Base-by-base conservation (phyloP, 2,797 vertebrate species). In the Tokudaia tokunoshimensis region DNA sequence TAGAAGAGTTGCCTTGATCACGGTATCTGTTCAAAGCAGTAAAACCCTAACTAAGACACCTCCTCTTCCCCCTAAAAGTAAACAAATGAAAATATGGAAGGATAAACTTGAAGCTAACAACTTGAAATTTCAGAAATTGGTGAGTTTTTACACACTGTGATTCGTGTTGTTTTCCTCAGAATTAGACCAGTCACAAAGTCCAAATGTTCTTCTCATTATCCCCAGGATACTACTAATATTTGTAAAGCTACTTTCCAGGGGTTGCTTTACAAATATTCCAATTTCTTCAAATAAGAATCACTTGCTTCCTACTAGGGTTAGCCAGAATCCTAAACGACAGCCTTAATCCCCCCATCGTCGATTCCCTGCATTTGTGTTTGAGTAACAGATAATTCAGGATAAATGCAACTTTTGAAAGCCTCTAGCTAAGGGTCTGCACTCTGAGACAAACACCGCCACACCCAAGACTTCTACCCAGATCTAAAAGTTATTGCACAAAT, bases 181-280 rank as follows among this genome's bases (percentile, higher is more conserved):
- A 88, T 81, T 15, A 76, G 83, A 41, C 24, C 8, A 55, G 52
- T 86, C 89, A 79, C 74, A 52, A 52, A 24, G 20, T 80, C 65
- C 85, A 61, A 26, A n/a, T 1, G 11, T 65, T 52, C 89, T 65
- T 52, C 86, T 95, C 55, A 63, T 4, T 31, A 61, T 72, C 55
- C 74, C 41, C 41, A 41, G 41, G 41, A 41, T 41, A 41, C 41
- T 41, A 41, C 41, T 41, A 41, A 41, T 41, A 41, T 41, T 41
- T 41, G 41, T 41, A 41, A 41, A 41, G 41, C 59, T 90, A 57
- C 34, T 94, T 94, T 47, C 86, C 67, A n/a, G 59, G 78, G 76
- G 70, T 81, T 93, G 67, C 63, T 83, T 92, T 92, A 78, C 81
- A 95, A 76, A 89, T 10, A 82, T 74, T 94, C 94, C 65, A 47